Percentiles rank a stretch among this genome's conserved stretches.
Evolutionary conservation across 1,140 invertebrate species (phyloP).

Genomic region (Lepidotrigona ventralis): DNA sequence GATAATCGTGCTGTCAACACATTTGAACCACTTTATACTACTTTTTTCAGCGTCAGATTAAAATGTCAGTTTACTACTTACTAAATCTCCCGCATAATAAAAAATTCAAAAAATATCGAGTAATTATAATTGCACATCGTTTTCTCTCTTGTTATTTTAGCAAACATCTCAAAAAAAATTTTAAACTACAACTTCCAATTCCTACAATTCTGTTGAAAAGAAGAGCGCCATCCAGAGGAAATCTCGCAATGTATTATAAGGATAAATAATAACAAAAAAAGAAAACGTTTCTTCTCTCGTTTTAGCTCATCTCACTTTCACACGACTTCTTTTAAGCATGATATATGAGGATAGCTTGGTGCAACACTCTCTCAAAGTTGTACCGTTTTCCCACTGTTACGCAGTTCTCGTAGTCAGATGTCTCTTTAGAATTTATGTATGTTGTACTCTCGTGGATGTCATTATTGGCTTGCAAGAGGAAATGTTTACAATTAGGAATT

Average conservation of each 20-base stretch:
- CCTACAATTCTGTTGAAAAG: neutral
- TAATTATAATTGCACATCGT: neutral
- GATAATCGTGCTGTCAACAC: neutral
- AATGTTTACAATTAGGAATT: neutral
- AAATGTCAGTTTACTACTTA: neutral
- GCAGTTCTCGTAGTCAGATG: neutral
- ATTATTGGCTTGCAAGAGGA: conserved; percentile 28
- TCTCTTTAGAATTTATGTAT: conserved; percentile 19
- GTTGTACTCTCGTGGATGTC: conserved; percentile 23
- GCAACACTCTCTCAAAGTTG: conserved; percentile 12
- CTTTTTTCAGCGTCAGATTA: neutral
- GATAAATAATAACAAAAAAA: conserved; percentile 26
- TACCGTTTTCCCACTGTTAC: conserved; percentile 4
- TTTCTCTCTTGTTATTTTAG: neutral
- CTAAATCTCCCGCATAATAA: neutral
- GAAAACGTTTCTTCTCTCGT: conserved; percentile 22
- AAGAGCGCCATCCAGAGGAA: neutral
- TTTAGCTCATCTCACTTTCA: conserved; percentile 16
- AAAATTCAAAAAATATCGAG: neutral
- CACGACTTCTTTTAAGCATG: conserved; percentile 10
- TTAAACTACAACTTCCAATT: neutral
- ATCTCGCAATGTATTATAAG: neutral
- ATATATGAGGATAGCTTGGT: neutral
- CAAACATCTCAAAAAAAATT: neutral
- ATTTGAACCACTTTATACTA: neutral